Evolutionary conservation across 2,113 vertebrate genomes (phyloP).

Genomic region (Microtus pennsylvanicus): DNA sequence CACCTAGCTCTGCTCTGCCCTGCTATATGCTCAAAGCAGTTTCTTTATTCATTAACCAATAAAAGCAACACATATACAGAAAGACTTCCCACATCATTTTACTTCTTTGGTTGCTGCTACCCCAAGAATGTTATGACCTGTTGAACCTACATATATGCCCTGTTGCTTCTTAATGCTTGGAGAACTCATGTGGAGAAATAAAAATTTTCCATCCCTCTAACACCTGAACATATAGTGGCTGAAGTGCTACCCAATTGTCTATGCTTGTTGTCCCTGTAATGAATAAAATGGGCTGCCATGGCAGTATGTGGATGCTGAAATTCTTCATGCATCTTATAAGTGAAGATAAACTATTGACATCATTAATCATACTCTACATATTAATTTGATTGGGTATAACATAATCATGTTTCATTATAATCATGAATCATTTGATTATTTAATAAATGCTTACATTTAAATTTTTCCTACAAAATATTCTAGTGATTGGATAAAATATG

Average conservation of each 20-base stretch:
- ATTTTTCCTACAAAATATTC: constrained; percentile 38
- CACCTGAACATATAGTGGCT: background rate
- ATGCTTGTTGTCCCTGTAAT: background rate
- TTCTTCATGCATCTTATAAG: background rate
- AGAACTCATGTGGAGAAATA: background rate
- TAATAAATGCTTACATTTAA: constrained; percentile 65
- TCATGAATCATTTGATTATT: constrained; percentile 61
- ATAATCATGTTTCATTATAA: constrained; percentile 63
- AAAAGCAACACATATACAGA: too few species aligned
- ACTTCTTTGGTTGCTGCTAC: too few species aligned
- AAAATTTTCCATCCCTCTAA: background rate
- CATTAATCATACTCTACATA: constrained; percentile 55
- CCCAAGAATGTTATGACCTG: background rate
- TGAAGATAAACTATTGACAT: background rate
- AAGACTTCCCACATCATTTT: too few species aligned
- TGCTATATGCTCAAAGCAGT: too few species aligned
- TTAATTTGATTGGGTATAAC: constrained; percentile 61
- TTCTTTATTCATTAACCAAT: too few species aligned
- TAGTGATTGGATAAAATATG: constrained; percentile 60
- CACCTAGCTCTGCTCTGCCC: too few species aligned
- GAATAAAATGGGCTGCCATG: background rate
- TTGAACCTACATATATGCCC: background rate
- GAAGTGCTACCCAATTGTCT: background rate
- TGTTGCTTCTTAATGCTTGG: background rate
- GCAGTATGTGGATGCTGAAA: background rate